Conservation (phyloP, 1,140 invertebrate genomes). For the Halictus rubicundus region DNA sequence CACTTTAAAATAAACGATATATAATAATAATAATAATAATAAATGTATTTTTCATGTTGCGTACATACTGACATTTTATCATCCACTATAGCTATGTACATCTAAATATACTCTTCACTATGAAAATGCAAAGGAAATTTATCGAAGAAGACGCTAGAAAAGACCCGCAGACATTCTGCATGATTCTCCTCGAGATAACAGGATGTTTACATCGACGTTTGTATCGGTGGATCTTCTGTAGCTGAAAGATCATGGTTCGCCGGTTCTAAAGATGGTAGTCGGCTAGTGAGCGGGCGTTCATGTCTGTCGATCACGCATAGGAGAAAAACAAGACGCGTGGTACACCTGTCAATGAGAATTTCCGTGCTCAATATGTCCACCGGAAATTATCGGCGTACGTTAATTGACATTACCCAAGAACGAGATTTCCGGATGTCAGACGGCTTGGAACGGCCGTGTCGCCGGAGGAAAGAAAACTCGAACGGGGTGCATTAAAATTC, state of each 20-base stretch:
- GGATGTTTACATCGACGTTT: neutral
- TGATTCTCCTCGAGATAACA: neutral
- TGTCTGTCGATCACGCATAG: slow-evolving; percentile 4
- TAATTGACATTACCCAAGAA: slow-evolving; percentile 28
- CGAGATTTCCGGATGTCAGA: neutral
- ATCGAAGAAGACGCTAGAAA: no score
- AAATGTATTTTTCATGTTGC: no score
- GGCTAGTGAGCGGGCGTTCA: neutral
- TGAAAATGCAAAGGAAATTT: no score
- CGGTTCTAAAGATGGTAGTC: neutral
- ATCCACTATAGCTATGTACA: no score
- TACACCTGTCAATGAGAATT: slow-evolving; percentile 25
- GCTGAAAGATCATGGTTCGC: neutral
- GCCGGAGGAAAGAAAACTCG: no score
- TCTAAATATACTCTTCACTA: no score
- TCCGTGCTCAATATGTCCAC: neutral
- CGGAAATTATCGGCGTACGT: neutral
- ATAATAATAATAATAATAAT: no score
- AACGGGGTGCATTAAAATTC: neutral
- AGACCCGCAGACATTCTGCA: no score
- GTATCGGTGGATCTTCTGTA: neutral
- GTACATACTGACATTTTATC: no score
- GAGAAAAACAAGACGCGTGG: neutral
- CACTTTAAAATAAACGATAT: no score
- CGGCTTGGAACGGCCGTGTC: neutral